Evolutionary conservation across 2,888 invertebrate genomes (phyloP), one percentile per base, ranked within the genome.

Genomic region (Caenorhabditis imperialis): DNA sequence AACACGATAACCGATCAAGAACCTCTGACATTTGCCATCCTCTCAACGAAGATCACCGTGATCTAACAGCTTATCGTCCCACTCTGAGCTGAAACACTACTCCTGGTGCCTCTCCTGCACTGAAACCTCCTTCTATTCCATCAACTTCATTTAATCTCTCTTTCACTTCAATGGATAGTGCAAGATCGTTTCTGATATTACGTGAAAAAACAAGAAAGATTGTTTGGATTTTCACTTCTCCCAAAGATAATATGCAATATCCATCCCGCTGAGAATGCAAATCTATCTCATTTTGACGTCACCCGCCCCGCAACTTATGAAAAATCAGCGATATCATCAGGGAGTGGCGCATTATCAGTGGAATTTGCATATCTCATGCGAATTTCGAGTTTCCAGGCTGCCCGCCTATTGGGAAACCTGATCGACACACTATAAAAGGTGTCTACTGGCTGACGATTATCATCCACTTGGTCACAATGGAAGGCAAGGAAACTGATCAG

Each of bases 401-500:
- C 18, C 69, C 53, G 60, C 58, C 51, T 55, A 47, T 40, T 54
- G 48, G 57, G 44, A 53, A 65, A 73, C 65, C 65, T 54, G 65
- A 61, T 42, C 25, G 40, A 6, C 30, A 22, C 58, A 40, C 40
- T 69, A 60, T 69, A 69, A 47, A 60, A 69, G 40, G 14, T 27
- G 38, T 54, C 30, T 8, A n/a, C n/a, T 16, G 33, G 54, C 47
- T 38, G 53, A 7, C 33, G 38, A 69, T 53, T 47, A 69, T 60
- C 60, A 69, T 69, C 55, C 70, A 70, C 42, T 55, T 30, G 50
- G 54, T 42, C 54, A 70, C 42, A 47, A 70, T 70, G 70, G 75
- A 71, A 48, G 61, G 58, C 54, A 75, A 75, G 27, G 75, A 75
- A 50, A 70, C 75, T 48, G 70, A 75, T 65, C 70, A 75, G 27